Conservation (phyloP, 2,888 invertebrate species). For the Torymus auratus region DNA sequence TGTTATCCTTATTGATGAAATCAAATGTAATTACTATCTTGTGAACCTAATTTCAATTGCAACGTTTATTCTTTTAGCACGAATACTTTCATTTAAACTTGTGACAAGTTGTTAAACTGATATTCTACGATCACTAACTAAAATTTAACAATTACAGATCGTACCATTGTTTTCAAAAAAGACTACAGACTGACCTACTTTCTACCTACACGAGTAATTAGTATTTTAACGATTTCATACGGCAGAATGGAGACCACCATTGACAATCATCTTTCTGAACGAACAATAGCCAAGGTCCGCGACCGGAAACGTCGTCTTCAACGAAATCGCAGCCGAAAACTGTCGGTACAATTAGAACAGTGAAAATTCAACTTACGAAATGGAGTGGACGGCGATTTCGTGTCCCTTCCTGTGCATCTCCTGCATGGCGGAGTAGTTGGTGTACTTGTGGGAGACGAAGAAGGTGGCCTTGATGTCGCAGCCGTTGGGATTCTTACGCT, state of each 20-base stretch:
- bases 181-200: conserved; percentile 17
- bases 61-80: no score
- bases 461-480: conserved; percentile 95
- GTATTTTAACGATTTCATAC: background rate
- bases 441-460: conserved; percentile 95
- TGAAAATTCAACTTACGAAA: conserved; percentile 84
- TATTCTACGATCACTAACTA: no score
- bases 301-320: background rate
- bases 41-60: no score
- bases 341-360: background rate
- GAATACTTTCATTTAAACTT: no score
- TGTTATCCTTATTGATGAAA: no score
- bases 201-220: conserved; percentile 19
- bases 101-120: no score
- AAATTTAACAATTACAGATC: background rate
- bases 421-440: conserved; percentile 94
- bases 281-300: conserved; percentile 38
- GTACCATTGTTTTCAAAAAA: conserved; percentile 13
- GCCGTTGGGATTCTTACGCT: conserved; percentile 94
- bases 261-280: background rate
- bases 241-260: no score
- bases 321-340: background rate
- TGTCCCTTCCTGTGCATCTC: conserved; percentile 94
- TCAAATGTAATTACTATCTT: no score
- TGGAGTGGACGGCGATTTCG: conserved; percentile 95